Percentiles rank a stretch among this genome's conserved stretches.
These are phyloP conservation scores for Anser brachyrhynchus DNA, from an alignment of 2,113 vertebrate species.

Conservation along the genomic window DNA sequence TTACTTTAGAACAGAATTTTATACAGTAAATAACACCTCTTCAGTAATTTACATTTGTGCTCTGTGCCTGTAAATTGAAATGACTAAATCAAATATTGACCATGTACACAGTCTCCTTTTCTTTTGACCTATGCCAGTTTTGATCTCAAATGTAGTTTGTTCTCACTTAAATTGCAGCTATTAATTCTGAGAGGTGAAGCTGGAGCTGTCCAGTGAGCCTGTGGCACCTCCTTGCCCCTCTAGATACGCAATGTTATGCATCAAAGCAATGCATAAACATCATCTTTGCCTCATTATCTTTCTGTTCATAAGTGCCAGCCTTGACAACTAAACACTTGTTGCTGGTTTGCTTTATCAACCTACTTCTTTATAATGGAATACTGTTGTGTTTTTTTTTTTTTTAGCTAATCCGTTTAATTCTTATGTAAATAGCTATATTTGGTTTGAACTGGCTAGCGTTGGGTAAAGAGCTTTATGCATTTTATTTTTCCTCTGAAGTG, in stretches of 20 bases:
- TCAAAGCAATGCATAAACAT: background rate
- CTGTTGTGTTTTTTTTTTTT: background rate
- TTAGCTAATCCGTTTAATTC: background rate
- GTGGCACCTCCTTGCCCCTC: background rate
- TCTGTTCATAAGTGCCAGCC: background rate
- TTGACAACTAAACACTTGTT: background rate
- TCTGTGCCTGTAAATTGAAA: background rate
- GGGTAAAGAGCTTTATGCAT: background rate
- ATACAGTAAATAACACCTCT: background rate
- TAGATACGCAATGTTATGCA: accelerated
- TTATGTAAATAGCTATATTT: background rate
- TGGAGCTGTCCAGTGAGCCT: constrained; percentile 46
- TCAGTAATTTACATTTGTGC: background rate
- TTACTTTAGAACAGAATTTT: background rate
- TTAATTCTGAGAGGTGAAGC: background rate
- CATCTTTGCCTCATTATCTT: background rate
- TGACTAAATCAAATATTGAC: background rate
- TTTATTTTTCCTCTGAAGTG: background rate
- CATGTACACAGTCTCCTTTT: background rate
- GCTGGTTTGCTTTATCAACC: background rate
- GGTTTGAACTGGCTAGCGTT: background rate
- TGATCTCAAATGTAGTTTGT: background rate
- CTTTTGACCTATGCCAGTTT: background rate
- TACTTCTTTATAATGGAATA: background rate
- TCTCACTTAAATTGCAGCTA: background rate